phyloP scores from a whole-genome alignment of 2,888 invertebrate species.

The Herminia tarsipennalis region DNA sequence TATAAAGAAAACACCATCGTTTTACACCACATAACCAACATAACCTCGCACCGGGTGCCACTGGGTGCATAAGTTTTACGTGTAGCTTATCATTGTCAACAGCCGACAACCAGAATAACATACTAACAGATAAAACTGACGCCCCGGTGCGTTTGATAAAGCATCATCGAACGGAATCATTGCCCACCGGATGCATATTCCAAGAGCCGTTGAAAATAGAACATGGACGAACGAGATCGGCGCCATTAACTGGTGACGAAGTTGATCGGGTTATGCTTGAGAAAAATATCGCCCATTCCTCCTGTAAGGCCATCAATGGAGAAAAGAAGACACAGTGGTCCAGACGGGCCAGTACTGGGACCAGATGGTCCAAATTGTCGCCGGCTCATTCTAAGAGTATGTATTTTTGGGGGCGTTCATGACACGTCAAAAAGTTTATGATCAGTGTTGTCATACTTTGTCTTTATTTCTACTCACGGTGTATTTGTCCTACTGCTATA shows the following conservation, averaged over 20 bases:
- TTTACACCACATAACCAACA: slow-evolving; percentile 43
- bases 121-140: slow-evolving; percentile 74
- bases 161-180: slow-evolving; percentile 75
- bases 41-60: slow-evolving; percentile 69
- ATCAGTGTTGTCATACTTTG: background rate
- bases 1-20: slow-evolving; percentile 42
- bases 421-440: slow-evolving; percentile 18
- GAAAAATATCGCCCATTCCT: slow-evolving; percentile 63
- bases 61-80: slow-evolving; percentile 77
- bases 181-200: slow-evolving; percentile 70
- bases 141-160: slow-evolving; percentile 58
- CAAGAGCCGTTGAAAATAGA: slow-evolving; percentile 71
- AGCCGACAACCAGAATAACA: slow-evolving; percentile 81
- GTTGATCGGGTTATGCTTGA: slow-evolving; percentile 66
- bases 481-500: background rate
- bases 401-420: slow-evolving; percentile 58
- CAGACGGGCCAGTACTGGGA: slow-evolving; percentile 78
- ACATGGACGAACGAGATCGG: slow-evolving; percentile 90
- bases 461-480: background rate
- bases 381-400: slow-evolving; percentile 82
- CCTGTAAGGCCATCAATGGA: slow-evolving; percentile 72
- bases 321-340: slow-evolving; percentile 68
- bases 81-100: slow-evolving; percentile 80
- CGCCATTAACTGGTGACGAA: slow-evolving; percentile 87
- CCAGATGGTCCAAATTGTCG: slow-evolving; percentile 75